A percentile compares a stretch with the other conserved stretches of the same genome.
These are phyloP conservation scores for Nyleta sp. DNA, from an alignment of 2,888 invertebrate genomes.

Conservation along the genomic window DNA sequence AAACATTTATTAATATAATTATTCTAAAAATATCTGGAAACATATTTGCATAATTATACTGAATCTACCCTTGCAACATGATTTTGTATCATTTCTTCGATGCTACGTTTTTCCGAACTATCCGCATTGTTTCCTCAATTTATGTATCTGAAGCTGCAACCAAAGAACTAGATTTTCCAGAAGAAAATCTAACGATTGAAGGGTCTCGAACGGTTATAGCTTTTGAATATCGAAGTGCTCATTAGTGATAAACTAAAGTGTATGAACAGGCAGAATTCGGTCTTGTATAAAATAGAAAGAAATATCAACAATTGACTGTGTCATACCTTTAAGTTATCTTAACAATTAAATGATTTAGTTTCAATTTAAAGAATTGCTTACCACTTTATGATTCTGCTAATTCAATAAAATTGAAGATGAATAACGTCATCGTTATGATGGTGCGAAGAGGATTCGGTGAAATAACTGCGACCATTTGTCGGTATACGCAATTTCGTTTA, in stretches of 20 bases:
- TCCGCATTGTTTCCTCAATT: conserved; percentile 31
- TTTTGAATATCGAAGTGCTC: conserved; percentile 60
- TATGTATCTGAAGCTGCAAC: conserved; percentile 22
- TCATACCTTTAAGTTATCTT: too few species aligned
- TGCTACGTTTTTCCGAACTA: not conserved
- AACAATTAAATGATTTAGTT: too few species aligned
- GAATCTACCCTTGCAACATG: not conserved
- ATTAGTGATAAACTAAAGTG: conserved; percentile 48
- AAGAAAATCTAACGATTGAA: conserved; percentile 23
- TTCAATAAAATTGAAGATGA: too few species aligned
- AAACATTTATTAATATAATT: too few species aligned
- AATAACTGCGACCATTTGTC: conserved; percentile 27
- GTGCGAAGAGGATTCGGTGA: too few species aligned
- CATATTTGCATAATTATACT: too few species aligned
- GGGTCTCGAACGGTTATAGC: conserved; percentile 38
- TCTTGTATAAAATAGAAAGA: not conserved
- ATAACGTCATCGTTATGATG: too few species aligned
- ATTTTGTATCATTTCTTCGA: not conserved
- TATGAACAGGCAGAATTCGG: conserved; percentile 2
- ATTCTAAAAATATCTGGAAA: too few species aligned
- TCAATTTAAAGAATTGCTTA: too few species aligned
- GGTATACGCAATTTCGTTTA: conserved; percentile 40
- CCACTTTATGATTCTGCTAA: too few species aligned
- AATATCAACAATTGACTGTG: too few species aligned
- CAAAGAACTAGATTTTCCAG: conserved; percentile 18